Evolutionary conservation across 2,797 vertebrate genomes (phyloP), one percentile per base, ranked within the genome.

Genomic region (Parotocinclus haroldoi): DNA sequence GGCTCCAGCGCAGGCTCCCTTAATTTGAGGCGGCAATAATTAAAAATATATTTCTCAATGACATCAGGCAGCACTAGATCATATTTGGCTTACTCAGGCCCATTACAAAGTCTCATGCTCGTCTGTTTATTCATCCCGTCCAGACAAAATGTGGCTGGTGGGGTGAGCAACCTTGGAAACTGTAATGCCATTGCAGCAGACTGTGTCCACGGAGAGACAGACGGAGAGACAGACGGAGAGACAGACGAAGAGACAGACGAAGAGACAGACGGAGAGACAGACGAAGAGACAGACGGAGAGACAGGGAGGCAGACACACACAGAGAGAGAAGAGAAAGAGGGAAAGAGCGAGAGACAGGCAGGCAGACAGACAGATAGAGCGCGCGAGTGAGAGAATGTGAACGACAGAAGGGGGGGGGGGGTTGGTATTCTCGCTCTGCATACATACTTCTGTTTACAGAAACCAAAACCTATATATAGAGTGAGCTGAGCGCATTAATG

Each of bases 31-130:
- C 67, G 68, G 68, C 64, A 27, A 57, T 68, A 75, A 73, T 77
- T 75, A 75, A 76, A 75, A 71, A 71, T 70, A 70, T 59, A 76
- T 68, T 60, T 70, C 46, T 58, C 19, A 62, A 63, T 83, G 57
- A 76, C 73, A 67, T 80, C 61, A 78, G 58, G 16, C 64, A 52
- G 27, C 42, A 40, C 69, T 73, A 73, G 58, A 49, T 72, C 73
- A 79, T 74, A 64, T 69, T 76, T 81, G 75, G 75, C 75, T 36
- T 16, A 4, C 70, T 36, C 13, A 1, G 51, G 36, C 44, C 57
- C 71, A 58, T 66, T 71, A 55, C 46, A 49, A 63, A 59, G 77
- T 67, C 72, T 68, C 17, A 37, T 66, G 68, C 68, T 69, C 40
- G 53, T 63, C 19, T 63, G 67, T 80, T 75, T 73, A 69, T 73